phyloP scores from a whole-genome alignment of 64 coral and sea anemone species.

The Orbicella faveolata region DNA sequence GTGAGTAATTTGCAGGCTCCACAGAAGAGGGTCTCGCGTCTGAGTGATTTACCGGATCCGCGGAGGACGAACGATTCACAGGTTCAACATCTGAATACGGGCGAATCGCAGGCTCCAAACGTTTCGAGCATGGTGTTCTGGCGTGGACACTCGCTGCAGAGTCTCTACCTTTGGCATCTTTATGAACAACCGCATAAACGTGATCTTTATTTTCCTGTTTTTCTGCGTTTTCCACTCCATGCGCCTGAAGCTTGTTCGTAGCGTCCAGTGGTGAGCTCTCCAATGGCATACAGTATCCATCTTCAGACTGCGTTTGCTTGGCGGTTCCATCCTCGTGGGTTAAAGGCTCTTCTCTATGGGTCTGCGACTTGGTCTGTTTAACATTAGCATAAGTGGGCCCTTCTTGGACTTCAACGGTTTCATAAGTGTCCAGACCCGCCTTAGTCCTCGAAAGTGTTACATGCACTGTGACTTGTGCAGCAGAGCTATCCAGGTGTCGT shows the following conservation, averaged over 20 bases:
- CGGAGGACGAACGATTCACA: neutral
- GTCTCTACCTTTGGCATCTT: neutral
- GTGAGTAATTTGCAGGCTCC: too few relatives aligned
- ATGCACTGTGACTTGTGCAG: neutral
- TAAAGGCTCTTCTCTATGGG: neutral
- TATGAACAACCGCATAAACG: neutral
- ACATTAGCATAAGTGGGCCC: neutral
- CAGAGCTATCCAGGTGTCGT: too few relatives aligned
- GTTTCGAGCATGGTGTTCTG: neutral
- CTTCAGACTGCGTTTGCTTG: neutral
- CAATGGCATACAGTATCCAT: neutral
- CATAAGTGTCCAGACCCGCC: neutral
- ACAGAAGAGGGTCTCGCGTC: neutral
- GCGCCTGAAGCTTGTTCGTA: neutral
- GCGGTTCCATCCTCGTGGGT: neutral
- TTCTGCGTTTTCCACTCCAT: neutral
- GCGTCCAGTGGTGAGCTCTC: neutral
- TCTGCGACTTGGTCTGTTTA: neutral
- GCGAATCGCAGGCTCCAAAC: too few relatives aligned
- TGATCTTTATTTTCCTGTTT: neutral
- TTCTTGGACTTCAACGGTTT: neutral
- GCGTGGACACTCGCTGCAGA: too few relatives aligned
- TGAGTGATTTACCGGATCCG: neutral
- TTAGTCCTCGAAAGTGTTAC: neutral
- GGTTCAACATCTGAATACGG: neutral